A percentile compares a stretch with the other conserved stretches of the same genome.
These are phyloP conservation scores for Lontra canadensis DNA, from an alignment of 2,113 vertebrate species.

Conservation along the genomic window DNA sequence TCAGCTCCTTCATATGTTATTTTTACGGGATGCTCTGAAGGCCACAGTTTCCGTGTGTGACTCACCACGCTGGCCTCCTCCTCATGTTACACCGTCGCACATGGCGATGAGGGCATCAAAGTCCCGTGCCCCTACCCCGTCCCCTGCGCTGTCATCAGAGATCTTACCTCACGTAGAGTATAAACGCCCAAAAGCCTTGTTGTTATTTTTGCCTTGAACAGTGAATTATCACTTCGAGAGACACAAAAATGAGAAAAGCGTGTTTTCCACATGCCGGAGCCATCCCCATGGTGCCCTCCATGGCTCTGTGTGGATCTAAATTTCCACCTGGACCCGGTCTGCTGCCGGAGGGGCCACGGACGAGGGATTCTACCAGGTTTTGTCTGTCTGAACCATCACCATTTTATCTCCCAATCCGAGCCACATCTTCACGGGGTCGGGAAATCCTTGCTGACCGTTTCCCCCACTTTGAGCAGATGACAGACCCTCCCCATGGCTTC, in stretches of 20 bases:
- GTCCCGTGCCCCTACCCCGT: too few relatives aligned
- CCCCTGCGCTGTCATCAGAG: neutral
- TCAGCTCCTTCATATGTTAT: neutral
- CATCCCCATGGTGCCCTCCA: neutral
- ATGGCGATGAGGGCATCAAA: fast-evolving
- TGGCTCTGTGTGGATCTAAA: neutral
- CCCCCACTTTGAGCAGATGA: neutral
- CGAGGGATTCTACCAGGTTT: neutral
- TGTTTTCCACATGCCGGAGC: neutral
- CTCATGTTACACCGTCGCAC: neutral
- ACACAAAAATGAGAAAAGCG: neutral
- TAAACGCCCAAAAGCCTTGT: too few relatives aligned
- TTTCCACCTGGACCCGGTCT: neutral
- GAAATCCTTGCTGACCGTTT: neutral
- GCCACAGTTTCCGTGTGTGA: neutral
- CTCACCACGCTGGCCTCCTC: neutral
- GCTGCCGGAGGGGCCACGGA: neutral
- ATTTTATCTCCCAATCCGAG: neutral
- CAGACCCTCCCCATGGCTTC: neutral
- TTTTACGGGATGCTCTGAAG: neutral
- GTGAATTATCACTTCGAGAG: neutral
- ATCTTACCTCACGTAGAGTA: neutral
- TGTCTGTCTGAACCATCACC: neutral
- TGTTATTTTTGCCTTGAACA: neutral
- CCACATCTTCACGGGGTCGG: neutral